Evolutionary conservation across 23 tunicate genomes (phyloP), one percentile per base, ranked within the genome.

Genomic region (Trididemnum clinides): DNA sequence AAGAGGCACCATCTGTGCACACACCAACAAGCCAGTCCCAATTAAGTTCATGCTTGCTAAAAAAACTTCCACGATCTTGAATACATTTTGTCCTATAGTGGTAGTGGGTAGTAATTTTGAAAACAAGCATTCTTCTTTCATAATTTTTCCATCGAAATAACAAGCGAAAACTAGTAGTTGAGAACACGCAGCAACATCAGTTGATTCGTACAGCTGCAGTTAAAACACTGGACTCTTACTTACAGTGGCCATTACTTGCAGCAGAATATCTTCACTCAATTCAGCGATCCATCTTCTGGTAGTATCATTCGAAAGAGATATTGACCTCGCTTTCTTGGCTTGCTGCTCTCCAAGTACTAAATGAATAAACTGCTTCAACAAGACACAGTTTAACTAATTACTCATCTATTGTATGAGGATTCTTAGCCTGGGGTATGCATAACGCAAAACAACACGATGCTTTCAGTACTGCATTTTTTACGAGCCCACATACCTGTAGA

Each of bases 381-480:
- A n/a, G n/a, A n/a, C n/a, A n/a, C 30, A 70, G 77, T 70, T 32
- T 36, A 36, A 27, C 30, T 6, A 70, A 70, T 21, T 36, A 70
- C 6, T 7, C 77, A 7, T 37, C 37, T 51, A 50, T 7, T 72
- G 36, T 36, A 64, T 84, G 88, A 38, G 82, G 64, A 34, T 84
- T 72, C 36, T 72, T 84, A 38, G 88, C 63, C 28, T 71, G 65
- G 26, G 88, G 64, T 72, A 84, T 72, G 39, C 65, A 64, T 37
- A 71, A 71, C 33, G 88, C 81, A 38, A 84, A 72, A 64, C 64
- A 37, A 72, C 44, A 84, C n/a, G 85, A 81, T 28, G 54, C 76
- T 50, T 54, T 35, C 21, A 78, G 51, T 51, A 27, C 7, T 26
- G 80, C 80, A 21, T 64, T 82, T 82, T 82, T 82, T 50, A 1